Base-by-base conservation (phyloP, 2,113 vertebrate genomes). In the Hemiprocne comata region DNA sequence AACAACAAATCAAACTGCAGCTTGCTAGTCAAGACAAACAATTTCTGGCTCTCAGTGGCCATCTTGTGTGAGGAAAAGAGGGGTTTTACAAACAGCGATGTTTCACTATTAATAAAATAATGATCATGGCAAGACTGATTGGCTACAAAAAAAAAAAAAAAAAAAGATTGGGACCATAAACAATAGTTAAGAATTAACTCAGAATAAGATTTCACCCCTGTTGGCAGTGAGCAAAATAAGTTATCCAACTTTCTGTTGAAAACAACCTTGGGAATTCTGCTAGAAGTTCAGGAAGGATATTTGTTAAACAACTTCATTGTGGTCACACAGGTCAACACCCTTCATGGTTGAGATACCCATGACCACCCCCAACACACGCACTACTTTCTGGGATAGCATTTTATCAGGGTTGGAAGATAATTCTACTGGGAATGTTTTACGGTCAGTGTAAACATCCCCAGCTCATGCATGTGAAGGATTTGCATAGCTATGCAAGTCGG, bases 341-440 rank as follows among this genome's bases (percentile, higher is more conserved):
- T 64, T 19, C 20, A 20, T 33, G 38, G 57, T 16, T 72, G 73
- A 91, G 75, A 73, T 38, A 67, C 20, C 55, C 21, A 9, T 51
- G 60, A 29, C 25, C 67, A 83, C 13, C 64, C 57, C 53, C 34
- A 81, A 25, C 3, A 40, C 60, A 54, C 1, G 1, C 21, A 11
- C 13, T 36, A 1, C 33, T 70, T 81, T 87, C 42, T 88, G 81
- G 69, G 70, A 50, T 64, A 64, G 76, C 17, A 14, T 82, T 86
- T 94, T 95, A 85, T 84, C 75, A 51, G 53, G 28, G 72, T 46
- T 84, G 79, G 48, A 58, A 71, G 62, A 87, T 25, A 55, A 46
- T 67, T 91, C 40, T 64, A 29, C 51, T 84, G 81, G 89, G 87
- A 92, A 90, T 77, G 75, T 70, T 88, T 90, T 53, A 73, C 50